A percentile compares a stretch with the other conserved stretches of the same genome.
Conservation (phyloP, 2,888 invertebrate genomes). For the Xanthorhoe spadicearia region DNA sequence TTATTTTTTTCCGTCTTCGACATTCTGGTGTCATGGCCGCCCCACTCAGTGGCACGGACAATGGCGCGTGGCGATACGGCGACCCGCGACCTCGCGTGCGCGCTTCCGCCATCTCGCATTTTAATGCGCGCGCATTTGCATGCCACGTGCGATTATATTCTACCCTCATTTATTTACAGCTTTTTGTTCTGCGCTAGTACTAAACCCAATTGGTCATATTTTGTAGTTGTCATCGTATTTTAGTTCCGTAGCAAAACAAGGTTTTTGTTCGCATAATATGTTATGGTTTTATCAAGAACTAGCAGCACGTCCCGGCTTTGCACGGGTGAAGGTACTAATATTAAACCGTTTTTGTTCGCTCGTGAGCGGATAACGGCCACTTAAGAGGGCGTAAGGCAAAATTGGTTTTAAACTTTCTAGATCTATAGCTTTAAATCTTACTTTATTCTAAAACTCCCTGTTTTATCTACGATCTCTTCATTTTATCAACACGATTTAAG, state of each 20-base stretch:
- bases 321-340: no score
- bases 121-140: conserved; percentile 79
- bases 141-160: conserved; percentile 80
- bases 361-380: conserved; percentile 30
- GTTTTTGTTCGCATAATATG: no score
- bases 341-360: conserved; percentile 17
- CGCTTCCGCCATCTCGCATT: conserved; percentile 83
- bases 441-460: no score
- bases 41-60: conserved; percentile 66
- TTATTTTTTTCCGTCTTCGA: no score
- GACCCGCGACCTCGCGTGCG: conserved; percentile 83
- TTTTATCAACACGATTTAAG: no score
- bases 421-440: no score
- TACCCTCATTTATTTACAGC: conserved; percentile 69
- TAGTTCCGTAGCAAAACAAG: no score
- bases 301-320: no score
- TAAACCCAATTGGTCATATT: not conserved
- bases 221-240: no score
- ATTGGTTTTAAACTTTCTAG: no score
- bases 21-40: conserved; percentile 15
- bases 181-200: conserved; percentile 28
- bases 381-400: conserved; percentile 4
- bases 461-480: no score
- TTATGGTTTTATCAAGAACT: no score
- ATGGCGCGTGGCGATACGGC: conserved; percentile 80